Base-by-base conservation (phyloP, 2,797 vertebrate species). In the Acanthornis magna region DNA sequence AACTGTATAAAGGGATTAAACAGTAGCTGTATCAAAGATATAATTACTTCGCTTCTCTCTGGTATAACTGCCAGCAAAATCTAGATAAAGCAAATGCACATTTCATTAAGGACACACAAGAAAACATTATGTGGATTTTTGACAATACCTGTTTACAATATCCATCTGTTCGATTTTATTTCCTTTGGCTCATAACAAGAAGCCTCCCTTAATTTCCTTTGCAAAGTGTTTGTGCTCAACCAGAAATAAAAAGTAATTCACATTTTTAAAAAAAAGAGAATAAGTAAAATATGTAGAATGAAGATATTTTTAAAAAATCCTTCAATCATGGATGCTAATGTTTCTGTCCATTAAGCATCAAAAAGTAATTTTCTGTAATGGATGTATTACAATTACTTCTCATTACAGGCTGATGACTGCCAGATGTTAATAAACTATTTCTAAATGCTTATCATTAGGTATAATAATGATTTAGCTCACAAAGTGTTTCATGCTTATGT, bases 371-470 rank as follows among this genome's bases (percentile, higher is more conserved):
- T 94, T 93, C 63, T 86, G 23, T 71, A 96, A 84, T 57, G 45
- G n/a, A 65, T 58, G 5, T 82, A 84, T 81, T 78, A 76, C 89
- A 94, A 93, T 91, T 92, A 58, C 27, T 15, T 73, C 75, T 85
- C 54, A 79, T 93, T 92, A 90, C 34, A 76, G 94, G 54, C 20
- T 94, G 83, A 87, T 93, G 63, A 86, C 27, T 90, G 32, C 74
- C 93, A 93, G 88, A 85, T 94, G 76, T 84, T 93, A 93, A 83
- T 50, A 91, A 84, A 82, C 65, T 87, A 70, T 92, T 91, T 53
- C 55, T 93, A 93, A 92, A 54, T 74, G 60, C 13, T 94, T 78
- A 91, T 76, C 85, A 74, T 93, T 90, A 84, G 26, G 29, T 60
- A 22, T 81, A 89, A 89, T 92, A 84, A 88, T 42, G 45, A 73